Evolutionary conservation across 2,888 invertebrate genomes (phyloP), one percentile per base, ranked within the genome.

Genomic region (Rhamphomyia laevipes): DNA sequence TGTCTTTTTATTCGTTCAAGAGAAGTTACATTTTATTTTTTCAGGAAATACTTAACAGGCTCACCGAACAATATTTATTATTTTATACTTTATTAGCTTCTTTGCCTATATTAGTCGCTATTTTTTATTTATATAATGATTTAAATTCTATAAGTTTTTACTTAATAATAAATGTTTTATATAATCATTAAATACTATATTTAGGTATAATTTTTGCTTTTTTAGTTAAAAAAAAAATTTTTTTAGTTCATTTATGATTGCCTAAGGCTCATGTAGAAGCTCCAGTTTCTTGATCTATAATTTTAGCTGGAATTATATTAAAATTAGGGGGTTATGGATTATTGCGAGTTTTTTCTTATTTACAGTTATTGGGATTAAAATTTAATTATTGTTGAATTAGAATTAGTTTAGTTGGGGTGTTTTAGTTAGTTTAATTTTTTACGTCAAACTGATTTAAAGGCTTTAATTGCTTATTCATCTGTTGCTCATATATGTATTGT

Each of bases 251-350:
- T 76, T 71, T 82, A 61, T 84, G 84, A 63, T 65, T 84, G 27
- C 83, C 83, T 52, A 82, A 82, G 47, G 84, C 84, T 68, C 84
- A 84, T 78, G 82, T 84, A 2, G 84, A 84, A 56, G 84, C 84
- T 49, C 82, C 84, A 5, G 74, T 84, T 55, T 74, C 78, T 3
- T 83, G 84, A 0, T 84, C 83, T 3, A 84, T 84, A 71, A 78
- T 84, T 77, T 78, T 84, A 69, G 84, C 83, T 1, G 82, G 80
- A 0, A 71, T 84, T 68, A 75, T 84, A 61, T 73, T 86, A 69
- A 84, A 85, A 63, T 74, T 84, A 71, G 84, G 84, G 0, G 80
- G 81, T 0, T 84, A 82, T 73, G 83, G 83, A 0, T 57, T 84
- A 60, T 65, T 81, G 51, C 82, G 82, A 1, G 56, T 77, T 58